These are phyloP conservation scores for Heterodera carotae DNA, from an alignment of 1,140 invertebrate species.

Conservation along the genomic window DNA sequence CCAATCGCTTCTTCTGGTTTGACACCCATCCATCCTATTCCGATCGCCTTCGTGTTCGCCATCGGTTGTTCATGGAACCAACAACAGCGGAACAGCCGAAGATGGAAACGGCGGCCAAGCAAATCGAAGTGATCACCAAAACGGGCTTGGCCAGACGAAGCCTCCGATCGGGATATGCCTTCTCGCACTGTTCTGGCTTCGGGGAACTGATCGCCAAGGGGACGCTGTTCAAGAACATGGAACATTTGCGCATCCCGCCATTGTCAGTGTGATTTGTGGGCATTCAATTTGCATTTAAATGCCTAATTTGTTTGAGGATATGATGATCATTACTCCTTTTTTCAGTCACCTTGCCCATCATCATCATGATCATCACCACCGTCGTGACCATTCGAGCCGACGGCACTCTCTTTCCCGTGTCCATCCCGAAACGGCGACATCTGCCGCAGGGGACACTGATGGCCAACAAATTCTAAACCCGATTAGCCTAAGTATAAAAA, in stretches of 20 bases:
- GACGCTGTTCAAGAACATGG: slow-evolving; percentile 79
- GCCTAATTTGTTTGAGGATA: not conserved
- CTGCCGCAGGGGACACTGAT: not conserved
- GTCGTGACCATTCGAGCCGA: not conserved
- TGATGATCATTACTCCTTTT: not conserved
- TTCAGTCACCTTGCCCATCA: not conserved
- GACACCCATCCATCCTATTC: slow-evolving; percentile 85
- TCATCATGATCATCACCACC: not conserved
- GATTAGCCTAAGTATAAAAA: not conserved
- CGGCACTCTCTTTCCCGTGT: slow-evolving; percentile 6
- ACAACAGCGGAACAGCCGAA: not conserved
- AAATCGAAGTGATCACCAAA: slow-evolving; percentile 82
- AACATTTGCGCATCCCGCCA: slow-evolving; percentile 48
- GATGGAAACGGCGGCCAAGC: slow-evolving; percentile 70
- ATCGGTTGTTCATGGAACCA: slow-evolving; percentile 66
- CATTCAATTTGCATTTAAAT: not conserved
- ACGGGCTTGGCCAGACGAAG: slow-evolving; percentile 71
- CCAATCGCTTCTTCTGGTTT: slow-evolving; percentile 87
- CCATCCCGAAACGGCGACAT: not conserved
- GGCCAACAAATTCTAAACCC: not conserved
- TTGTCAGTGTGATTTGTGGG: slow-evolving; percentile 18
- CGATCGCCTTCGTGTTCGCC: slow-evolving; percentile 84
- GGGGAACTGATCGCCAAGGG: slow-evolving; percentile 95
- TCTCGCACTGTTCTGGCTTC: slow-evolving; percentile 95
- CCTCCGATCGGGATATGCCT: slow-evolving; percentile 93